Evolutionary conservation across 2,113 vertebrate genomes (phyloP).

Genomic region (Marcusenius ussheri): DNA sequence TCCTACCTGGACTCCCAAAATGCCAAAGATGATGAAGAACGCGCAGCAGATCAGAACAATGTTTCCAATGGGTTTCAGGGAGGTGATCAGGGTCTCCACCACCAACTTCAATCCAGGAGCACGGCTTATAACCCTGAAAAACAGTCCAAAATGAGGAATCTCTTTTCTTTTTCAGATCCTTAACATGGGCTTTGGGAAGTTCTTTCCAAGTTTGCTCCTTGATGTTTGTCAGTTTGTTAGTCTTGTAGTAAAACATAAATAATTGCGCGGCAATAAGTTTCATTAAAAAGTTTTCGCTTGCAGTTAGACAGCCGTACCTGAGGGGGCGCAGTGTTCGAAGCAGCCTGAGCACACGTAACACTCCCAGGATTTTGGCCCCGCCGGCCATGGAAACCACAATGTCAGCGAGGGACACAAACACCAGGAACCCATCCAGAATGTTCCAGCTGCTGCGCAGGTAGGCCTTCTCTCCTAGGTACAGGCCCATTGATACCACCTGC

Average conservation of each 20-base stretch:
- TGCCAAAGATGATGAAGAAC: constrained; percentile 98
- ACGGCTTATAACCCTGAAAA: constrained; percentile 82
- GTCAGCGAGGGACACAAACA: constrained; percentile 94
- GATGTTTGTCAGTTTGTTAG: not conserved
- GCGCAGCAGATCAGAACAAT: constrained; percentile 98
- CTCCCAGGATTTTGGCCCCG: constrained; percentile 91
- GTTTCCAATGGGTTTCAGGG: constrained; percentile 95
- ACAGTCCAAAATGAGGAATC: not conserved
- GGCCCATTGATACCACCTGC: constrained; percentile 89
- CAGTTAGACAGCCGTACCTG: constrained; percentile 59
- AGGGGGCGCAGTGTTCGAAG: constrained; percentile 86
- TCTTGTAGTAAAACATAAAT: not conserved
- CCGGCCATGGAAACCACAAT: constrained; percentile 96
- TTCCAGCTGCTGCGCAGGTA: constrained; percentile 98
- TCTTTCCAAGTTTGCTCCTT: not conserved
- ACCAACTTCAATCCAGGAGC: constrained; percentile 94
- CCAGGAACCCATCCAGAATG: constrained; percentile 89
- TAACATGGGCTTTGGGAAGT: no score
- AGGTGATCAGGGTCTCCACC: constrained; percentile 96
- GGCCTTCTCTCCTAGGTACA: constrained; percentile 86
- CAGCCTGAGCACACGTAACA: constrained; percentile 83
- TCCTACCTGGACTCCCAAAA: constrained; percentile 89
- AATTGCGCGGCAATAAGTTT: not conserved
- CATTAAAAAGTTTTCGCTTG: not conserved
- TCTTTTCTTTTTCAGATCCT: not conserved